phyloP scores from a whole-genome alignment of 2,797 vertebrate species.

The Macroramphosus scolopax region DNA sequence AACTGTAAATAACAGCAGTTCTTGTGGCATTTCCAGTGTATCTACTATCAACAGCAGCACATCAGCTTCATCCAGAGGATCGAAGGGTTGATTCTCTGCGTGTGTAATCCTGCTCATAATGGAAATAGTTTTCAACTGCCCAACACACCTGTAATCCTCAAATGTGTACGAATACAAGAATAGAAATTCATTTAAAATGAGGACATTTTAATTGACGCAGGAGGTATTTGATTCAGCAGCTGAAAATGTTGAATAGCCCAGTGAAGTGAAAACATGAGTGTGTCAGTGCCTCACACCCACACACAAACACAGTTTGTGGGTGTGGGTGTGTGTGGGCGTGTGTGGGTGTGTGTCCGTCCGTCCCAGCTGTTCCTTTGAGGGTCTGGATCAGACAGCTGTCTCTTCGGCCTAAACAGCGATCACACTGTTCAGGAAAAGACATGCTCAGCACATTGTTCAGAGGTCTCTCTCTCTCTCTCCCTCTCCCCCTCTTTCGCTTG shows the following conservation, averaged over 20 bases:
- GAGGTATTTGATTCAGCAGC: too few species aligned
- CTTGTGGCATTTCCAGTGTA: slow-evolving; percentile 26
- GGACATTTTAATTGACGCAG: slow-evolving; percentile 6
- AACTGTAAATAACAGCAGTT: slow-evolving; percentile 11
- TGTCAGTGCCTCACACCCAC: slow-evolving; percentile 47
- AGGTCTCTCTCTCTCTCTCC: slow-evolving; percentile 32
- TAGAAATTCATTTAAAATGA: slow-evolving; percentile 15
- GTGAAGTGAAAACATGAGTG: slow-evolving; percentile 25
- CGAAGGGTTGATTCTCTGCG: not conserved
- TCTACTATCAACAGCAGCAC: slow-evolving; percentile 27
- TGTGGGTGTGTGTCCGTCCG: slow-evolving; percentile 30
- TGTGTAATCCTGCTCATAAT: slow-evolving; percentile 6
- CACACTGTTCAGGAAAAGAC: slow-evolving; percentile 71
- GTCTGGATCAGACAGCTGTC: slow-evolving; percentile 77
- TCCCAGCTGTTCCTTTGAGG: slow-evolving; percentile 75
- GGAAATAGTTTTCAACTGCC: slow-evolving; percentile 15
- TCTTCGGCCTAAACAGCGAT: slow-evolving; percentile 70
- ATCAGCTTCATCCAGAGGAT: slow-evolving; percentile 3
- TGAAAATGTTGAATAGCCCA: slow-evolving; percentile 25
- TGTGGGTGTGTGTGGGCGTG: slow-evolving; percentile 11
- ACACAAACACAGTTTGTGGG: slow-evolving; percentile 41
- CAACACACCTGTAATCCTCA: slow-evolving; percentile 14
- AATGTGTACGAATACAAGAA: not conserved
- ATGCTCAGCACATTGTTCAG: slow-evolving; percentile 72
- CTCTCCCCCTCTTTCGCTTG: slow-evolving; percentile 16